phyloP scores from a whole-genome alignment of 2,888 invertebrate genomes.

The Diploptera punctata region DNA sequence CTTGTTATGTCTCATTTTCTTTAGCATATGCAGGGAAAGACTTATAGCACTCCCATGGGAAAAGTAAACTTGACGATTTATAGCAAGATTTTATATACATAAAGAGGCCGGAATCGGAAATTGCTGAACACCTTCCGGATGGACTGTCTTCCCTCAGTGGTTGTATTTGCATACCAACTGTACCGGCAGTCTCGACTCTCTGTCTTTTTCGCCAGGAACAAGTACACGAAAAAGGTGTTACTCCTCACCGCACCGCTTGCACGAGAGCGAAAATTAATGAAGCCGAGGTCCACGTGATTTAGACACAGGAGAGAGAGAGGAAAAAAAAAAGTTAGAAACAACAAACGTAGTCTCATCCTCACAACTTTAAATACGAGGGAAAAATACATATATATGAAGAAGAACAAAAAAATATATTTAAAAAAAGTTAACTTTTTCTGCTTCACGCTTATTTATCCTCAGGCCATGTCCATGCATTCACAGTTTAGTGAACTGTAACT shows the following conservation, averaged over 20 bases:
- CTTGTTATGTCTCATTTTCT: no score
- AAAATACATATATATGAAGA: background rate
- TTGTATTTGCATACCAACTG: slow-evolving; percentile 17
- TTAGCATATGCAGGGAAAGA: no score
- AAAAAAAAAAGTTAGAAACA: background rate
- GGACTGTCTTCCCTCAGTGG: no score
- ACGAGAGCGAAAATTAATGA: slow-evolving; percentile 27
- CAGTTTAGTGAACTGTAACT: no score
- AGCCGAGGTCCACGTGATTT: slow-evolving; percentile 22
- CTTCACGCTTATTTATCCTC: background rate
- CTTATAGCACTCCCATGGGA: no score
- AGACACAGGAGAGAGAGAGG: slow-evolving; percentile 24
- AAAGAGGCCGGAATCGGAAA: no score
- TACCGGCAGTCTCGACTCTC: slow-evolving; percentile 20
- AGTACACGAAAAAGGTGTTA: slow-evolving; percentile 61
- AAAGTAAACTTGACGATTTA: no score
- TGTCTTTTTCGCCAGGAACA: slow-evolving; percentile 28
- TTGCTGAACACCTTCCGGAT: no score
- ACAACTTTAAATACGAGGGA: slow-evolving; percentile 19
- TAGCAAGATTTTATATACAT: no score
- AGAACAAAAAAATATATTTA: no score
- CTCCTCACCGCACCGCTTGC: slow-evolving; percentile 28
- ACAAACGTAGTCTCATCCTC: slow-evolving; percentile 2
- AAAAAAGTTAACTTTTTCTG: slow-evolving; percentile 11
- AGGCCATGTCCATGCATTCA: no score